phyloP scores from a whole-genome alignment of 1,140 invertebrate genomes.

The Plectrocnemia conspersa region DNA sequence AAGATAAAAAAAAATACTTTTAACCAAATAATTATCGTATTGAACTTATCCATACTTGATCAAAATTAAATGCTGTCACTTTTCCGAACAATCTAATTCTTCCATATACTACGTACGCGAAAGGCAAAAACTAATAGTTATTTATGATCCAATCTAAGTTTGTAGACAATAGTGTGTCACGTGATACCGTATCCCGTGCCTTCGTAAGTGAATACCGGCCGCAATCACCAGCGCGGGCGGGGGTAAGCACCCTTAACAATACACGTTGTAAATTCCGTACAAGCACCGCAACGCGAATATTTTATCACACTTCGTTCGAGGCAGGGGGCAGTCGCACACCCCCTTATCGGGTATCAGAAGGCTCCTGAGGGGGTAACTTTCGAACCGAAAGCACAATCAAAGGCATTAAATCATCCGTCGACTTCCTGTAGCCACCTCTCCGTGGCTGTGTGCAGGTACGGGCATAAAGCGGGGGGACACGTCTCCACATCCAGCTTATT shows the following conservation, averaged over 20 bases:
- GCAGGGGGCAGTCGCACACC: constrained; percentile 1
- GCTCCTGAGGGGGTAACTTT: constrained; percentile 30
- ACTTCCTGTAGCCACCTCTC: constrained; percentile 33
- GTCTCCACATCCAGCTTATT: constrained; percentile 29
- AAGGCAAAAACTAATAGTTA: no score
- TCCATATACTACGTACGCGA: no score
- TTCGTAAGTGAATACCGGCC: constrained; percentile 8
- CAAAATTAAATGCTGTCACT: no score
- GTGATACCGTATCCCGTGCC: constrained; percentile 15
- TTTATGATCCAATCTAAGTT: no score
- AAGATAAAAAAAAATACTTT: no score
- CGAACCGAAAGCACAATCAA: constrained; percentile 37
- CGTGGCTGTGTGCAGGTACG: constrained; percentile 16
- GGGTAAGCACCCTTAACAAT: constrained; percentile 24
- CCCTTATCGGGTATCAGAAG: constrained; percentile 32
- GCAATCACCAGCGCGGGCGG: background rate
- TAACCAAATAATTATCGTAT: no score
- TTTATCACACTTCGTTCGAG: constrained; percentile 35
- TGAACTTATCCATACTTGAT: no score
- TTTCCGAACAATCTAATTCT: no score
- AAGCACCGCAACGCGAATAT: constrained; percentile 30
- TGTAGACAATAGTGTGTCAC: no score
- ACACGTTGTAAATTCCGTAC: constrained; percentile 29
- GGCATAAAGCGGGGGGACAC: background rate
- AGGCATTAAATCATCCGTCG: constrained; percentile 36